Percentiles rank a stretch among this genome's conserved stretches.
Evolutionary conservation across 2,797 vertebrate species (phyloP).

Genomic region (Myotis myotis): DNA sequence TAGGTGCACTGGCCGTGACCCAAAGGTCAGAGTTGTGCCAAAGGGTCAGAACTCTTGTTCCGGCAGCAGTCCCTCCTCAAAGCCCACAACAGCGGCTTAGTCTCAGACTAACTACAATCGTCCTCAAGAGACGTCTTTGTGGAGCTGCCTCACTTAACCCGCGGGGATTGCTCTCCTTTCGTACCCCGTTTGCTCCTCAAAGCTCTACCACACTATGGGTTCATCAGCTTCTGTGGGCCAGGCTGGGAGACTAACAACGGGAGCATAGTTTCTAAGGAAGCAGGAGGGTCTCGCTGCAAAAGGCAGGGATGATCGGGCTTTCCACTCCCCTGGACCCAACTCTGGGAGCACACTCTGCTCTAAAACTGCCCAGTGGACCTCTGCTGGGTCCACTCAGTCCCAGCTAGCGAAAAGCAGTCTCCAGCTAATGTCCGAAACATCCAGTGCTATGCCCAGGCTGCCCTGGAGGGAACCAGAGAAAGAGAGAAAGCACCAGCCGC

Average conservation of each 20-base stretch:
- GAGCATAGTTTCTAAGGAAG: neutral
- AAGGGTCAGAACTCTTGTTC: neutral
- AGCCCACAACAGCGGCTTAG: neutral
- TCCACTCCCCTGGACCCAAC: neutral
- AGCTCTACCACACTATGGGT: fast-evolving
- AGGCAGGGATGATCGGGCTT: fast-evolving
- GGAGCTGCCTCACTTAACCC: neutral
- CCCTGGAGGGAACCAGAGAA: neutral
- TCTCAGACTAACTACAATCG: no score
- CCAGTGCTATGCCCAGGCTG: fast-evolving
- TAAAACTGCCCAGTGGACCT: neutral
- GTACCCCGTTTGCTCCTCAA: neutral
- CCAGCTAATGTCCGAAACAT: fast-evolving
- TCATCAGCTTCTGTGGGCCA: no score
- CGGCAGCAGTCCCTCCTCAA: neutral
- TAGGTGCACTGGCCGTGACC: neutral
- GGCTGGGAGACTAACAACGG: fast-evolving
- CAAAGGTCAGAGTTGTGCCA: neutral
- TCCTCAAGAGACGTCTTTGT: neutral
- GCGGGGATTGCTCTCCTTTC: neutral
- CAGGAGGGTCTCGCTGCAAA: fast-evolving
- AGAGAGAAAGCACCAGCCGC: neutral
- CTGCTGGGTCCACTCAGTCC: neutral
- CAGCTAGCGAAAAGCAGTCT: neutral
- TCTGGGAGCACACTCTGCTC: no score